phyloP scores from a whole-genome alignment of 2,797 vertebrate genomes.

The Trachurus trachurus region DNA sequence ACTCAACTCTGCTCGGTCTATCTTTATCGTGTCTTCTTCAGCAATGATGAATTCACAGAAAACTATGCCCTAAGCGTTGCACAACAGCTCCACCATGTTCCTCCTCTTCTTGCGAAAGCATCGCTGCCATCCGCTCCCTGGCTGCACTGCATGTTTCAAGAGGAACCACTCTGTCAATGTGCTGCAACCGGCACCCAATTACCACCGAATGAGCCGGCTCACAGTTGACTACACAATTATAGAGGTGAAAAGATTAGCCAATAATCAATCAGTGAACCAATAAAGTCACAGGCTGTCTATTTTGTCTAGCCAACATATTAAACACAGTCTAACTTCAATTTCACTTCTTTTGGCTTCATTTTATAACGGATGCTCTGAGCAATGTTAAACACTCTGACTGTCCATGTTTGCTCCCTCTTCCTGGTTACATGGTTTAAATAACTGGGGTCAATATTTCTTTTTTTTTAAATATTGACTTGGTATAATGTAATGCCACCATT shows the following conservation, averaged over 20 bases:
- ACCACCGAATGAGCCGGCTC: neutral
- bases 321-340: neutral
- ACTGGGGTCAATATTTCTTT: neutral
- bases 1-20: neutral
- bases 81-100: slow-evolving; percentile 7
- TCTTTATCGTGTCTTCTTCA: neutral
- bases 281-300: neutral
- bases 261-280: neutral
- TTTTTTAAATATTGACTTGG: neutral
- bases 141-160: neutral
- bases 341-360: neutral
- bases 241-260: neutral
- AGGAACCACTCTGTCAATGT: slow-evolving; percentile 23
- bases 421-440: no score
- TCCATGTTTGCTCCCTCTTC: neutral
- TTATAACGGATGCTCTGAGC: neutral
- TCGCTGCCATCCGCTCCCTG: neutral
- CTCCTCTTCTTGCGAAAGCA: neutral
- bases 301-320: neutral
- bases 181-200: neutral
- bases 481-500: neutral
- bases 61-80: neutral
- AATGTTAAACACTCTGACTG: neutral
- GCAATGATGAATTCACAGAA: neutral
- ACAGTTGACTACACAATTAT: neutral